These are phyloP conservation scores for Sarcophaga peregrina DNA, from an alignment of 1,140 invertebrate species.

Conservation along the genomic window DNA sequence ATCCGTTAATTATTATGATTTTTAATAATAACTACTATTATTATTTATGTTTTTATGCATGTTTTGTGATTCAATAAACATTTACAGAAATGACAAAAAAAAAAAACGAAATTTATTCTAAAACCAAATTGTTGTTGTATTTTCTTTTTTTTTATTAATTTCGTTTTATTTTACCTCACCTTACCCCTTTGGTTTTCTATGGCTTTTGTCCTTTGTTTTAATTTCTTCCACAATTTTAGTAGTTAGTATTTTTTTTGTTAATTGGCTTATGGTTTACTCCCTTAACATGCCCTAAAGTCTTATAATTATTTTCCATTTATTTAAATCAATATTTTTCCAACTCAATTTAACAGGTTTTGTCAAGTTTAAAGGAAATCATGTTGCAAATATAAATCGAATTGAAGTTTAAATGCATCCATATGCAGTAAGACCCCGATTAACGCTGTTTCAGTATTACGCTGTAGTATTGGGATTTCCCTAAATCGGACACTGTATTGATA, in stretches of 20 bases:
- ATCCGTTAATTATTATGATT: neutral
- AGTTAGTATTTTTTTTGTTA: neutral
- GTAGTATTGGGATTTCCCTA: too few relatives aligned
- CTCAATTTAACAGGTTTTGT: neutral
- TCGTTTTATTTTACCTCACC: neutral
- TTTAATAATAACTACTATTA: neutral
- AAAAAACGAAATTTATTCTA: neutral
- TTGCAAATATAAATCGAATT: neutral
- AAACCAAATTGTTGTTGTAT: conserved; percentile 7
- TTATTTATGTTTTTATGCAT: neutral
- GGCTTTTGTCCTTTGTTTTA: neutral
- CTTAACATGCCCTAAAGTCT: neutral
- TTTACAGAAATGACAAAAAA: neutral
- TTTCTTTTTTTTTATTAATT: neutral
- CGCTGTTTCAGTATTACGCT: too few relatives aligned
- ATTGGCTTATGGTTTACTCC: neutral
- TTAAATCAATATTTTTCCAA: neutral
- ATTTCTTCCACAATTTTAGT: neutral
- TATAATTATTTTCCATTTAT: neutral
- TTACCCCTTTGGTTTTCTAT: neutral
- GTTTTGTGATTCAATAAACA: conserved; percentile 1
- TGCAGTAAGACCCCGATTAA: too few relatives aligned
- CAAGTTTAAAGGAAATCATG: neutral
- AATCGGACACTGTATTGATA: too few relatives aligned
- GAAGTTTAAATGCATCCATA: neutral